Conservation (phyloP, 2,888 invertebrate species). For the Ferdinandea cuprea region DNA sequence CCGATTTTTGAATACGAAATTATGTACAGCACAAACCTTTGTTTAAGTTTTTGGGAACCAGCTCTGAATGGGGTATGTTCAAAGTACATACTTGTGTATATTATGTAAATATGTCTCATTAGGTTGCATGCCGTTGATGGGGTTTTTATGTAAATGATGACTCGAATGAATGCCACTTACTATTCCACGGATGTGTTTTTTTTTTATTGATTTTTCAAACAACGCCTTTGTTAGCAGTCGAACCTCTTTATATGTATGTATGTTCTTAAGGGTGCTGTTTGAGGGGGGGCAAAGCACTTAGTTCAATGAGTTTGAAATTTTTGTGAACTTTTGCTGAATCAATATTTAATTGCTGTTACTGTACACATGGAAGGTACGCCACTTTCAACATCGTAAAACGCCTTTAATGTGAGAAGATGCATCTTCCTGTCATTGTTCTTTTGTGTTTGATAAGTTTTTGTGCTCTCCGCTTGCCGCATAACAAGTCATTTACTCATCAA, state of each 20-base stretch:
- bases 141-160: constrained; percentile 66
- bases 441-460: not conserved
- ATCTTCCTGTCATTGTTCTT: constrained; percentile 21
- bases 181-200: constrained; percentile 57
- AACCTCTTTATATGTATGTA: constrained; percentile 19
- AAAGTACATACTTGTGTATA: not conserved
- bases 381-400: not conserved
- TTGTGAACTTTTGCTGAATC: not conserved
- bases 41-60: constrained; percentile 35
- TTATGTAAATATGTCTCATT: constrained; percentile 48
- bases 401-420: constrained; percentile 11
- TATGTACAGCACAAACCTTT: constrained; percentile 43
- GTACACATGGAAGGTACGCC: constrained; percentile 1
- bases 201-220: constrained; percentile 61
- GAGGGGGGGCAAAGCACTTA: constrained; percentile 13
- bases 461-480: not conserved
- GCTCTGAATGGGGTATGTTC: constrained; percentile 31
- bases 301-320: constrained; percentile 29
- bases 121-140: constrained; percentile 68
- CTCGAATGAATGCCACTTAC: constrained; percentile 36
- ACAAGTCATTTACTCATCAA: constrained; percentile 48
- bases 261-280: constrained; percentile 4
- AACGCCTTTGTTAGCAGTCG: constrained; percentile 10
- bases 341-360: not conserved
- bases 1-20: constrained; percentile 49